These are phyloP conservation scores for Pseudococcus viburni DNA, from an alignment of 2,888 invertebrate species.

Conservation along the genomic window DNA sequence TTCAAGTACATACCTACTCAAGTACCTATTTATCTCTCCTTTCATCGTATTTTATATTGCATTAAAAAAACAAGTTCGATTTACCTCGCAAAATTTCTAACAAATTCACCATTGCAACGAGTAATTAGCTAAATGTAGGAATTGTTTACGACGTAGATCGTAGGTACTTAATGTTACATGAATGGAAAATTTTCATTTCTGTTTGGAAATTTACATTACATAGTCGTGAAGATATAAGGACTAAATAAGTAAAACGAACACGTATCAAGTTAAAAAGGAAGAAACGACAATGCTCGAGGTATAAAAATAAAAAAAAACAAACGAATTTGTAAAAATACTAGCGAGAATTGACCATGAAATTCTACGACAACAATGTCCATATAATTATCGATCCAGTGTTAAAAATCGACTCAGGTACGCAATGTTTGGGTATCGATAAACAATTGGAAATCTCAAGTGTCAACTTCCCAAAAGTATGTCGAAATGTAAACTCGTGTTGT, in stretches of 20 bases:
- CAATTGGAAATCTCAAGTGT: not conserved
- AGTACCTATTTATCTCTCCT: not conserved
- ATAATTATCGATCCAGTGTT: slow-evolving; percentile 2
- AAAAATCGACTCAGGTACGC: slow-evolving; percentile 21
- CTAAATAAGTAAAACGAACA: slow-evolving; percentile 22
- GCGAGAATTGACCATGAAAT: not conserved
- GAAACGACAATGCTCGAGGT: slow-evolving; percentile 18
- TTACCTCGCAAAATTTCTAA: not conserved
- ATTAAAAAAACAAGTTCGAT: not conserved
- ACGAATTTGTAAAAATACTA: slow-evolving; percentile 31
- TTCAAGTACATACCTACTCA: not conserved
- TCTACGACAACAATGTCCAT: slow-evolving; percentile 2
- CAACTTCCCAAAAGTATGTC: not conserved
- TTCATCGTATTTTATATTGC: not conserved
- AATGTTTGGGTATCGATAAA: not conserved
- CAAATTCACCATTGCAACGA: not conserved
- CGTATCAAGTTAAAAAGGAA: slow-evolving; percentile 27
- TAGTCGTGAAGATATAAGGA: not conserved
- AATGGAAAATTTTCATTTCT: not conserved
- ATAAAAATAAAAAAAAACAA: slow-evolving; percentile 7
- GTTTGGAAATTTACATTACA: not conserved
- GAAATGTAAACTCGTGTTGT: no score
- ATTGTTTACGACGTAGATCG: not conserved
- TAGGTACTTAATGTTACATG: not conserved
- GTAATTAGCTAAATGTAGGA: not conserved